Base-by-base conservation (phyloP, 1,140 invertebrate species). In the Chironomus striatipennis region DNA sequence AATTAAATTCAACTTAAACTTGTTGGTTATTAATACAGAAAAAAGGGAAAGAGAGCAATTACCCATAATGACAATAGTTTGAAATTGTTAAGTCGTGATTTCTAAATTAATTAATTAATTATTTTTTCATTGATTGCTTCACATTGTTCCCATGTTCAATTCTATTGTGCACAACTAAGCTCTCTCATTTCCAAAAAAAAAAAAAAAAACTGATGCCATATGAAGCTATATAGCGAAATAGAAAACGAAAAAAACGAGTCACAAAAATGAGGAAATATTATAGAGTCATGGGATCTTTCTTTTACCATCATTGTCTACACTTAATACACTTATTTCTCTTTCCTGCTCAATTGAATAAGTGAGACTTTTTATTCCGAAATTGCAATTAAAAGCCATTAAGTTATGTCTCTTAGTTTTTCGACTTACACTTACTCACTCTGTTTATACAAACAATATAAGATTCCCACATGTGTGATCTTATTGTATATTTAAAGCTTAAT, bases 241-340 rank as follows among this genome's bases (percentile, higher is more conserved):
- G 24, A 34, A 34, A 34, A 34, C 24, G 47, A 10, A 15, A 10
- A 15, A 57, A 57, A 57, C 47, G 47, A 57, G 12, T n/a, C 47
- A 57, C 47, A 57, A 57, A 57, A 57, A 57, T 57, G 47, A 57
- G 47, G 47, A 57, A 57, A 57, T 57, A 57, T 47, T 47, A 47
- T 57, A 57, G 12, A 57, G 47, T 57, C 47, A 57, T 57, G 47
- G 47, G 47, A 57, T 57, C 12, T 57, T 57, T 57, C 47, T 15
- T n/a, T 34, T 34, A 34, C 24, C 24, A 34, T 34, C 47, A 57
- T 57, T 57, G 47, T 57, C 8, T 57, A 34, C 24, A 34, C 24
- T 34, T 34, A 34, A 34, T 34, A 34, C 24, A 34, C 24, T 34
- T 34, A 34, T 34, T 34, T 34, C 24, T 34, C 24, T 34, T 34